A percentile compares a stretch with the other conserved stretches of the same genome.
Conservation (phyloP, 2,888 invertebrate genomes). For the Leptopilina syphax region DNA sequence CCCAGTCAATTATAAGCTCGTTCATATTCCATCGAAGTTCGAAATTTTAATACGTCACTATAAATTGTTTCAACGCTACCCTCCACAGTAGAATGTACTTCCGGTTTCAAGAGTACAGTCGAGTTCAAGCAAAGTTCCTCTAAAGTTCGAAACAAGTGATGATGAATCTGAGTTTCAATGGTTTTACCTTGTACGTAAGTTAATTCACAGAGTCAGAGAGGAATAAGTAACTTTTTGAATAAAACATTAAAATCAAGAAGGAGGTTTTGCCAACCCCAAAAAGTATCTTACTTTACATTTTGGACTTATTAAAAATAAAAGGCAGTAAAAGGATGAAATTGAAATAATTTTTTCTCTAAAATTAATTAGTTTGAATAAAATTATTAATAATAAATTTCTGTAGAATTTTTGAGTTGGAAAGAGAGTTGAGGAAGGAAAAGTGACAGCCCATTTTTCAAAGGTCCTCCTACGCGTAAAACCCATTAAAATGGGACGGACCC, state of each 20-base stretch:
- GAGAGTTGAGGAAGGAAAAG: too few species aligned
- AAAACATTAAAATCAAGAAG: constrained; percentile 24
- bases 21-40: constrained; percentile 31
- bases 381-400: too few species aligned
- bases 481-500: too few species aligned
- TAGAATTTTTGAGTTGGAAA: too few species aligned
- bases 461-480: too few species aligned
- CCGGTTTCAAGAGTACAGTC: constrained; percentile 7
- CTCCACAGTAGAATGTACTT: constrained; percentile 21
- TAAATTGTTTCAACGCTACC: constrained; percentile 30
- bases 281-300: neutral
- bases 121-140: constrained; percentile 32
- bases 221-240: constrained; percentile 29
- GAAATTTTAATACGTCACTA: constrained; percentile 32
- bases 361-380: too few species aligned
- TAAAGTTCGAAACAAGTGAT: constrained; percentile 43
- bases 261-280: neutral
- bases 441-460: too few species aligned
- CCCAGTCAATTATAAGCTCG: constrained; percentile 28
- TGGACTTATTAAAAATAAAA: too few species aligned
- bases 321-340: too few species aligned
- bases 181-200: constrained; percentile 20
- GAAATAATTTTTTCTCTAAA: too few species aligned
- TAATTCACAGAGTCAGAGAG: constrained; percentile 23
- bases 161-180: constrained; percentile 44